A percentile compares a stretch with the other conserved stretches of the same genome.
Evolutionary conservation across 2,797 vertebrate species (phyloP).

Genomic region (Capromys pilorides): DNA sequence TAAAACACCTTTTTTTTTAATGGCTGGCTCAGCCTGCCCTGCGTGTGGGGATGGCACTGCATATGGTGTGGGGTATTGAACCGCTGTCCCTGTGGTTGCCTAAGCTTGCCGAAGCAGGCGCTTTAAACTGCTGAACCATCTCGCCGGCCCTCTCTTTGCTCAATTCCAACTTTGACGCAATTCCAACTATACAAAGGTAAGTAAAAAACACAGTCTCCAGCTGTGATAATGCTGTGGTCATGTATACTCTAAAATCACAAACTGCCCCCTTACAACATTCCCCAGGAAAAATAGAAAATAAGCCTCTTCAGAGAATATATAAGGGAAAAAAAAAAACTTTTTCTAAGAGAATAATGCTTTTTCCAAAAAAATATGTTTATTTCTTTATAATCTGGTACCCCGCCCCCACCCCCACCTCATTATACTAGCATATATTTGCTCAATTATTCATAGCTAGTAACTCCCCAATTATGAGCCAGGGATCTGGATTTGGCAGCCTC

Average conservation of each 20-base stretch:
- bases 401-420: background rate
- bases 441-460: constrained; percentile 29
- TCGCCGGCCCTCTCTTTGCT: too few relatives aligned
- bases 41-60: too few relatives aligned
- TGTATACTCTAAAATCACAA: background rate
- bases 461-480: background rate
- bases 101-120: too few relatives aligned
- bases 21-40: too few relatives aligned
- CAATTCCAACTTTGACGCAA: too few relatives aligned
- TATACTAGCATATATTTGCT: constrained; percentile 26
- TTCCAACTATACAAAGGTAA: background rate
- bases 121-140: too few relatives aligned
- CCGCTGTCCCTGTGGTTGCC: too few relatives aligned
- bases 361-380: background rate
- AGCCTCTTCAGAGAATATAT: background rate
- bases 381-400: background rate
- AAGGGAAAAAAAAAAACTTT: background rate
- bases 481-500: background rate
- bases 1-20: too few relatives aligned
- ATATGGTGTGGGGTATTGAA: too few relatives aligned
- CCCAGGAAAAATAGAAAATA: constrained; percentile 30
- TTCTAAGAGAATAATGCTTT: background rate
- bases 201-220: background rate
- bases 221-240: background rate
- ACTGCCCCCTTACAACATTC: background rate